These are phyloP conservation scores for Rambutsinella grinnellia DNA, from an alignment of 2,888 invertebrate species.

Conservation along the genomic window DNA sequence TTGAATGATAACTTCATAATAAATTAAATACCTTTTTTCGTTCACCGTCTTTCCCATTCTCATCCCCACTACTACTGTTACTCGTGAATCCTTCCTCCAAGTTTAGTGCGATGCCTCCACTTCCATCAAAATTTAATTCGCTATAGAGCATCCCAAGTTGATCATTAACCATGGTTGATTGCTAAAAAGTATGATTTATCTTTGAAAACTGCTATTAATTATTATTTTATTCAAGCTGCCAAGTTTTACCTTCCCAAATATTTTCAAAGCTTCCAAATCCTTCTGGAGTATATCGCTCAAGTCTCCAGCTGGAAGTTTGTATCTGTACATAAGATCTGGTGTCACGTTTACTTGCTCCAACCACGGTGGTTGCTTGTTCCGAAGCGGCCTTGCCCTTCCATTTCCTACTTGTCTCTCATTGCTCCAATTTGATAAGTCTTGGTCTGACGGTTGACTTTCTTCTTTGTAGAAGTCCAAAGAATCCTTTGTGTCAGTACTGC, in stretches of 20 bases:
- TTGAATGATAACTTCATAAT: background rate
- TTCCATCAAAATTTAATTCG: constrained; percentile 78
- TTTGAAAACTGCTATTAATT: background rate
- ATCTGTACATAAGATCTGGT: constrained; percentile 78
- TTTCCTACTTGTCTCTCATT: background rate
- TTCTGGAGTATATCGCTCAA: constrained; percentile 75
- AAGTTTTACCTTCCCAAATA: constrained; percentile 72
- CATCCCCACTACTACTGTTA: constrained; percentile 68
- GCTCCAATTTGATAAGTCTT: constrained; percentile 12
- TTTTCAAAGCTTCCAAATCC: constrained; percentile 74
- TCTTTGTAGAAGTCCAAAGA: constrained; percentile 20
- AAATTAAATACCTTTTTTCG: constrained; percentile 23
- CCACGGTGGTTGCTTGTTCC: constrained; percentile 75
- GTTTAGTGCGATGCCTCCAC: constrained; percentile 72
- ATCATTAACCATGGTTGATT: constrained; percentile 80
- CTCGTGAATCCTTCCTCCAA: constrained; percentile 75
- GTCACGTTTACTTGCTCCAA: constrained; percentile 77
- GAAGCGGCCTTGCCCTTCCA: background rate
- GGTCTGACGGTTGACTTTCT: background rate
- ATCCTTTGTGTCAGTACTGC: constrained; percentile 30
- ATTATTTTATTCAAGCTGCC: background rate
- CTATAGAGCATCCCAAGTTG: constrained; percentile 79
- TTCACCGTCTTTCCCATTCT: constrained; percentile 33
- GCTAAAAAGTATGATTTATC: constrained; percentile 58
- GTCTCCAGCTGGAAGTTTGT: constrained; percentile 75